These are phyloP conservation scores for Crenichthys baileyi DNA, from an alignment of 2,797 vertebrate species.

Conservation along the genomic window DNA sequence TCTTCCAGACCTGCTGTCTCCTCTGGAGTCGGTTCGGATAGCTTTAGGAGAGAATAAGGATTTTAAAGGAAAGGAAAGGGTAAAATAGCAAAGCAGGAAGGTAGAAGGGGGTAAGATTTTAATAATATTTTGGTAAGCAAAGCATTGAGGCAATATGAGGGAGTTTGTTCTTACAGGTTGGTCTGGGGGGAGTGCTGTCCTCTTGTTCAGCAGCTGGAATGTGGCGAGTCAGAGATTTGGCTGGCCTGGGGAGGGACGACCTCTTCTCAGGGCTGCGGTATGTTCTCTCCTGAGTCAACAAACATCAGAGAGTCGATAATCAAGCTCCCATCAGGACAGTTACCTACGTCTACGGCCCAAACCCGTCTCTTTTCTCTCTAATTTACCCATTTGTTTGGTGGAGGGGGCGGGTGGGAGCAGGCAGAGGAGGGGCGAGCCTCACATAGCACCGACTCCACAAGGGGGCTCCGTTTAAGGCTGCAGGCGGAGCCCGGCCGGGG, in stretches of 20 bases:
- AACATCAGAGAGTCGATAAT: slow-evolving; percentile 16
- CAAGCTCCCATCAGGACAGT: rapidly evolving
- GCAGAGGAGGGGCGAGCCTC: slow-evolving; percentile 80
- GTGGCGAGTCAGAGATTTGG: slow-evolving; percentile 90
- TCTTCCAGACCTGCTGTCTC: slow-evolving; percentile 74
- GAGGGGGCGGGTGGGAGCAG: slow-evolving; percentile 72
- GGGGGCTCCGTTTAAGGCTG: slow-evolving; percentile 80
- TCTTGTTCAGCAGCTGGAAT: slow-evolving; percentile 89
- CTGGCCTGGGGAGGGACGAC: slow-evolving; percentile 91
- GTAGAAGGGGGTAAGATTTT: slow-evolving; percentile 14
- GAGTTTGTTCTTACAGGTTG: slow-evolving; percentile 84
- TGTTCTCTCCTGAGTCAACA: slow-evolving; percentile 84
- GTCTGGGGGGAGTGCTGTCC: slow-evolving; percentile 86
- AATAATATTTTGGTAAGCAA: background rate
- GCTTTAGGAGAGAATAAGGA: slow-evolving; percentile 57
- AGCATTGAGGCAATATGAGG: background rate
- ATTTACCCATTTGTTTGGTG: slow-evolving; percentile 61
- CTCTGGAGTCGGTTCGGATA: slow-evolving; percentile 74
- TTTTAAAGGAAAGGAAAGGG: background rate
- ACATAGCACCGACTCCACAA: slow-evolving; percentile 78
- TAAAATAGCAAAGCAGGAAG: slow-evolving; percentile 16
- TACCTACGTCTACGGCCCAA: background rate
- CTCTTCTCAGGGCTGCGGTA: slow-evolving; percentile 92
- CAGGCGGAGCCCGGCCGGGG: slow-evolving; percentile 85
- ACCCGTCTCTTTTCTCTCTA: background rate